phyloP scores from a whole-genome alignment of 2,888 invertebrate species.

The Archaeoteleia sp. region DNA sequence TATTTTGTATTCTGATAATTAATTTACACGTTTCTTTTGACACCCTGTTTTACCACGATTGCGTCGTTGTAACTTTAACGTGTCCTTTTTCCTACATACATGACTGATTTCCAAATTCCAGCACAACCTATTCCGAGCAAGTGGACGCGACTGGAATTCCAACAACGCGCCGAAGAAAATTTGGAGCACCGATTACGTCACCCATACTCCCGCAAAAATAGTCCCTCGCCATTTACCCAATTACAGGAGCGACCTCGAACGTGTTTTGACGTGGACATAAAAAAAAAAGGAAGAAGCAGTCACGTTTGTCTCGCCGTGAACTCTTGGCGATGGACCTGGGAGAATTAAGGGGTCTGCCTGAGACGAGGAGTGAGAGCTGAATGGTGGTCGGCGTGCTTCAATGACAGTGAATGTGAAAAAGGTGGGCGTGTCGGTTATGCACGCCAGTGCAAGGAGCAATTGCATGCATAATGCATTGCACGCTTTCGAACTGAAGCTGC shows the following conservation, averaged over 20 bases:
- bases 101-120: slow-evolving; percentile 31
- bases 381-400: slow-evolving; percentile 21
- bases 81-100: slow-evolving; percentile 24
- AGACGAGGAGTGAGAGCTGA: neutral
- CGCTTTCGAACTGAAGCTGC: slow-evolving; percentile 40
- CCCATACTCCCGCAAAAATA: slow-evolving; percentile 32
- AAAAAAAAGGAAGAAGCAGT: slow-evolving; percentile 9
- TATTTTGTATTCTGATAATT: no score
- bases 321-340: slow-evolving; percentile 9
- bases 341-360: slow-evolving; percentile 16
- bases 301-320: no score
- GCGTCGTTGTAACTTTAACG: slow-evolving; percentile 9
- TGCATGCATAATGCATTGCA: slow-evolving; percentile 50
- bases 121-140: slow-evolving; percentile 14
- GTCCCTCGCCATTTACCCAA: slow-evolving; percentile 38
- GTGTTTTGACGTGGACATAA: slow-evolving; percentile 32
- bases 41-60: no score
- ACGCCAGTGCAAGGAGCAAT: slow-evolving; percentile 32
- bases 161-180: slow-evolving; percentile 36
- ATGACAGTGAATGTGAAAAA: slow-evolving; percentile 32
- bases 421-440: slow-evolving; percentile 40
- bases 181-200: slow-evolving; percentile 40
- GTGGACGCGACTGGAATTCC: slow-evolving; percentile 30
- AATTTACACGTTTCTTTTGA: neutral
- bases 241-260: slow-evolving; percentile 29